A percentile compares a stretch with the other conserved stretches of the same genome.
phyloP scores from a whole-genome alignment of 1,140 invertebrate species.

The Manduca sexta region DNA sequence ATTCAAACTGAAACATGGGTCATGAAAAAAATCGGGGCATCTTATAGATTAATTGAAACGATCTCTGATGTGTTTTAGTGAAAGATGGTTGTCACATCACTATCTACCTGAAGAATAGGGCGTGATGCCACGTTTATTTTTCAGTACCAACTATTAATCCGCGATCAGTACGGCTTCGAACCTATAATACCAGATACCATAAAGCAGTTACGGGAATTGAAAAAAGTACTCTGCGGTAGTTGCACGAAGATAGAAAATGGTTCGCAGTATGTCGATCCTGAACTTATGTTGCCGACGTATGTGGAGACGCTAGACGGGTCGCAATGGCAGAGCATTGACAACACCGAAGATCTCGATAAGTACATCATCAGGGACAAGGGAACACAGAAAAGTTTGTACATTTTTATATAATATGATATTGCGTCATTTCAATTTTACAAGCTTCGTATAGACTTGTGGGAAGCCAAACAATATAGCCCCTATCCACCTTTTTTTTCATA shows the following conservation, averaged over 20 bases:
- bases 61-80: too few species aligned
- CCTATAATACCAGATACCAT: conserved; percentile 23
- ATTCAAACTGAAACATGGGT: too few species aligned
- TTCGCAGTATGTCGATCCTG: conserved; percentile 23
- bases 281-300: background rate
- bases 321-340: conserved; percentile 37
- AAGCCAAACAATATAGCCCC: too few species aligned
- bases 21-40: too few species aligned
- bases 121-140: conserved; percentile 5
- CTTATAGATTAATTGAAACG: too few species aligned
- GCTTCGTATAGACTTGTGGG: too few species aligned
- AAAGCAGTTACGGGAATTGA: conserved; percentile 22
- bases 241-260: conserved; percentile 27
- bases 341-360: conserved; percentile 30
- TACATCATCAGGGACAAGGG: conserved; percentile 4
- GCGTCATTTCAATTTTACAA: too few species aligned
- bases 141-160: conserved; percentile 28
- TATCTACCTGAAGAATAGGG: too few species aligned
- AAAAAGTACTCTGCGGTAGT: conserved; percentile 21
- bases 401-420: background rate
- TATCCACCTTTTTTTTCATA: too few species aligned
- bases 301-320: conserved; percentile 20
- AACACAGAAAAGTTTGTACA: background rate
- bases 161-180: conserved; percentile 32
- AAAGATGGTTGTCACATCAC: too few species aligned